phyloP scores from a whole-genome alignment of 2,888 invertebrate genomes.

The Crocallis elinguaria region DNA sequence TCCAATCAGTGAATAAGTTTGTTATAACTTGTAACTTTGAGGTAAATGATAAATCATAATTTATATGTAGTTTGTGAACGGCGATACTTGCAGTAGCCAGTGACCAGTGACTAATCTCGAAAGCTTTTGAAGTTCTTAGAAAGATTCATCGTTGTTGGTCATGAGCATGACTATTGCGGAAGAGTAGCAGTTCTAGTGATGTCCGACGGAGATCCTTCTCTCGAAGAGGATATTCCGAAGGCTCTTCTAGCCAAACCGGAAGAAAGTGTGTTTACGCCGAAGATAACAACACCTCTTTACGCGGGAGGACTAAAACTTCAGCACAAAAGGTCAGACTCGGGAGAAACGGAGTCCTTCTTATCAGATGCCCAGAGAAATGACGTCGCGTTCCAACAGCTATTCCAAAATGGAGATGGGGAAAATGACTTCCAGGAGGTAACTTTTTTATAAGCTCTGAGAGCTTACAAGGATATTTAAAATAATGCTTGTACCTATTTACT shows the following conservation, averaged over 20 bases:
- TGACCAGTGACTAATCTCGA: slow-evolving; percentile 42
- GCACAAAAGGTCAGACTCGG: slow-evolving; percentile 67
- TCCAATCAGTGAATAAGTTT: background rate
- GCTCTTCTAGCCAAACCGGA: slow-evolving; percentile 68
- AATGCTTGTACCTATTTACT: too few species aligned
- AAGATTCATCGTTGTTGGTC: slow-evolving; percentile 12
- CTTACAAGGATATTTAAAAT: too few species aligned
- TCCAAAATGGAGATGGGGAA: slow-evolving; percentile 73
- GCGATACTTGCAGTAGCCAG: background rate
- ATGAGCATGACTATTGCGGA: slow-evolving; percentile 35
- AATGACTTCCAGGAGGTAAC: slow-evolving; percentile 66
- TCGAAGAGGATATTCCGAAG: slow-evolving; percentile 78
- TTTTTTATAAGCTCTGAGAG: too few species aligned
- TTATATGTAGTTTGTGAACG: background rate
- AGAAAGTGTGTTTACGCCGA: slow-evolving; percentile 79
- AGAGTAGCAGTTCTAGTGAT: slow-evolving; percentile 57
- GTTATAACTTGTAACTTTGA: too few species aligned
- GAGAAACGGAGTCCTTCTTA: slow-evolving; percentile 72
- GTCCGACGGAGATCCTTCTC: slow-evolving; percentile 83
- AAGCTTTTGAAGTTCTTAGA: slow-evolving; percentile 25
- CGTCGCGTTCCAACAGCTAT: slow-evolving; percentile 73
- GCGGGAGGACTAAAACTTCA: slow-evolving; percentile 71
- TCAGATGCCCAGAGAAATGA: slow-evolving; percentile 76
- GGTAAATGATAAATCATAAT: too few species aligned
- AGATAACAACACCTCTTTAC: slow-evolving; percentile 75